Evolutionary conservation across 2,888 invertebrate species (phyloP), one percentile per base, ranked within the genome.

Genomic region (Oscheius sp.): DNA sequence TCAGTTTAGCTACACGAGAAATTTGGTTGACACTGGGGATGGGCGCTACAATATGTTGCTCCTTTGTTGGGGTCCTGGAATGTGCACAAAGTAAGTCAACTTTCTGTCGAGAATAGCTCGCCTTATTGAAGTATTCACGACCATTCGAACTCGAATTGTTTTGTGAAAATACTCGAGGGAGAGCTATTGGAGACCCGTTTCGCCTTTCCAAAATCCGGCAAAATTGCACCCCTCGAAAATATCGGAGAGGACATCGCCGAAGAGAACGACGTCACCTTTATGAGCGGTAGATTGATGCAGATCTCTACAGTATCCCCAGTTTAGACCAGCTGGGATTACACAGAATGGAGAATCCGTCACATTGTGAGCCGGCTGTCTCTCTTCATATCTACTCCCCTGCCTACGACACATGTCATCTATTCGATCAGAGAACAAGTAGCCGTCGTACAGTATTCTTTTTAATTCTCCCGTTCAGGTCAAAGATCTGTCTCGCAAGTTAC

Each of bases 11-110:
- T 99, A 99, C 89, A 99, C 98, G 0, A 91, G 98, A 46, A 99
- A 99, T 90, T 91, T 99, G 0, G 74, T 74, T 18, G 74, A 74
- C 45, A 69, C 74, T 16, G 74, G 74, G 16, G 56, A 74, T 61
- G 97, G 95, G 0, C 95, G 94, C 89, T 99, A 95, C 90, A 99
- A 99, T 90, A 91, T 99, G 79, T 95, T 99, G 93, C 92, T 96
- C 23, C 90, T 99, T 16, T 98, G 97, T 90, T 99, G 99, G 98
- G 95, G 95, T 27, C 94, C 96, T 89, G 95, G 94, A 56, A 82
- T 86, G 79, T 84, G 83, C 71, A 87, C 96, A 0, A 93, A 94
- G 85, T 85, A 21, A 16, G 41, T 71, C 25, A n/a, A n/a, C n/a
- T n/a, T n/a, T 18, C 27, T 46, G 41, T 21, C 23, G 18, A 7